Evolutionary conservation across 2,113 vertebrate genomes (phyloP), one percentile per base, ranked within the genome.

Genomic region (Collichthys lucidus): DNA sequence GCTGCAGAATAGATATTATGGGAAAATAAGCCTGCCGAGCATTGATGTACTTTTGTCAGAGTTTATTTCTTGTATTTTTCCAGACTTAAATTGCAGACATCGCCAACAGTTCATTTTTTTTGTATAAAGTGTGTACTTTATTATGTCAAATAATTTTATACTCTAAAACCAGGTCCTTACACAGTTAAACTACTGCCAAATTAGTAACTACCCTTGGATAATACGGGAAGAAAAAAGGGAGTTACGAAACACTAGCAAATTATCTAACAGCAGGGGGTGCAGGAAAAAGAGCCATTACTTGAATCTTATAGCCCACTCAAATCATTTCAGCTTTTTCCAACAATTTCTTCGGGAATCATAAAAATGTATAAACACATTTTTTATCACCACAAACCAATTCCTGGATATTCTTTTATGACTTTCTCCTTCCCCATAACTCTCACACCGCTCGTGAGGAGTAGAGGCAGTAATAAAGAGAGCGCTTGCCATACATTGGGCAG

Each of bases 381-480:
- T 16, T 60, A 40, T 31, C 1, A 4, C 40, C 17, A 6, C 20
- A 29, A 60, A 61, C 46, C 10, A 40, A 11, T 17, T 53, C 1
- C 15, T 59, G 19, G 22, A 15, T 69, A 24, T 52, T 65, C 1
- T 59, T 53, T 64, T 64, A 72, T 78, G 42, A 7, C 61, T 53
- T 78, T 57, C 35, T 60, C 6, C 61, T 52, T 78, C 61, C 35
- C 55, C 12, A 59, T 61, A 55, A 57, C 42, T 24, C 10, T 29
- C 50, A 20, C 46, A 42, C 49, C 11, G 40, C 19, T 6, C 50
- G 22, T 57, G 64, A 71, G 56, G 29, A 80, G 22, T 24, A 60
- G 62, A 52, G 42, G 50, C 44, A 40, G 46, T 60, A 63, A 80
- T 31, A 29, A 68, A 79, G 61, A 35, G 71, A 76, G 55, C 42